Base-by-base conservation (phyloP, 1,140 invertebrate species). In the Papilio glaucus region DNA sequence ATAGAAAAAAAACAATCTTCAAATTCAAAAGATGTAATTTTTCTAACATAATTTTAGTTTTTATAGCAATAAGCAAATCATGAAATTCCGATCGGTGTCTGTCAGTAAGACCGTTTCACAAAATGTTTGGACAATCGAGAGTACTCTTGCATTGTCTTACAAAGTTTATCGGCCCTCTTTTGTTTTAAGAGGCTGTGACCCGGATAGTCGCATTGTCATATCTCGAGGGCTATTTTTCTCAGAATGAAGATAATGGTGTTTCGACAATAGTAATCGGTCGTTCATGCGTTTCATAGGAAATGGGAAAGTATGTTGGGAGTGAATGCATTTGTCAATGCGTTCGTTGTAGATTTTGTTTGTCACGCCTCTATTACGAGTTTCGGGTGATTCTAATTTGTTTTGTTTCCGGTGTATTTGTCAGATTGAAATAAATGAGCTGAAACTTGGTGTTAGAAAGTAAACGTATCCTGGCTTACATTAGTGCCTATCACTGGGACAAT, bases 291-390 rank as follows among this genome's bases (percentile, higher is more conserved):
- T 49, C 29, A 69, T 49, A 33, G 67, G 67, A 69, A 69, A 49
- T 69, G 67, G 67, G 67, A 69, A 69, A 49, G 67, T 49, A 7
- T n/a, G 41, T 45, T 49, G 24, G 45, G 67, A 69, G 67, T 69
- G 41, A 69, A 53, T 69, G 42, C 67, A 69, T 69, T 69, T 39
- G 67, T 69, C 42, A 69, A 57, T 10, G 49, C 21, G 21, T 24
- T 26, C 21, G 1, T 57, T 57, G 29, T 26, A 26, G 39, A 21
- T 41, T 68, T 65, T 41, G 38, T 45, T 21, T 21, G 63, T 45
- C 63, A 68, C 49, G 49, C 49, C 49, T 57, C 39, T 41, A 18
- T 57, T 57, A 21, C 24, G 18, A 57, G 49, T 24, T 24, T 24
- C 21, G 49, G 49, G 10, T 57, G 49, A 57, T 57, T 57, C 49